These are phyloP conservation scores for Podarcis lilfordi DNA, from an alignment of 2,797 vertebrate genomes.

Conservation along the genomic window DNA sequence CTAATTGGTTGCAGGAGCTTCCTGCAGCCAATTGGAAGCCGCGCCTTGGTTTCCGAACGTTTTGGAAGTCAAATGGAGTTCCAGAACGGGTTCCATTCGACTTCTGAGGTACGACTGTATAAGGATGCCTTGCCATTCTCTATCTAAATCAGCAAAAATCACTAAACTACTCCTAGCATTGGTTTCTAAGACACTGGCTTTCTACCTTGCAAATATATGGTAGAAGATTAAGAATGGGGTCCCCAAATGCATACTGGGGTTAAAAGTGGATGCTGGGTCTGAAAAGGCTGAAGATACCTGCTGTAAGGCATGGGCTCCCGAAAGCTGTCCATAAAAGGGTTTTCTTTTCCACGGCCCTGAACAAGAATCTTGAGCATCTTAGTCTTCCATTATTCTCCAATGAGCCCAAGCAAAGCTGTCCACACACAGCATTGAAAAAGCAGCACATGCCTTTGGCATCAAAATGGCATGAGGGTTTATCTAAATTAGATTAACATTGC, in stretches of 20 bases:
- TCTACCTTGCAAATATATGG: too few relatives aligned
- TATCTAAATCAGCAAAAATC: background rate
- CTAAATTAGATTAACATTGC: background rate
- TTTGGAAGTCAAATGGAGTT: too few relatives aligned
- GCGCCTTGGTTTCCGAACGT: too few relatives aligned
- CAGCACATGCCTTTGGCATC: background rate
- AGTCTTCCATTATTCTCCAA: background rate
- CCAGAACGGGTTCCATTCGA: too few relatives aligned
- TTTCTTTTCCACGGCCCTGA: background rate
- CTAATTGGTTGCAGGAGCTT: too few relatives aligned
- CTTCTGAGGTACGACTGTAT: too few relatives aligned
- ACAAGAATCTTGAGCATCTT: background rate
- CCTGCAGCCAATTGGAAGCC: too few relatives aligned
- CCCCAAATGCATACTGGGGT: too few relatives aligned
- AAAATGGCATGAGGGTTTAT: background rate
- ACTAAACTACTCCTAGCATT: background rate
- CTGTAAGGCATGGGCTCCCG: background rate
- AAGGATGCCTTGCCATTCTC: background rate
- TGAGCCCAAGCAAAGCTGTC: background rate
- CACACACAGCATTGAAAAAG: background rate
- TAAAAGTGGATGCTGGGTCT: too few relatives aligned
- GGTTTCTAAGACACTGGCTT: accelerated
- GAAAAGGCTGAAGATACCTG: too few relatives aligned
- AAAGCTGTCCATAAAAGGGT: background rate
- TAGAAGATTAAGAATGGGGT: too few relatives aligned